Evolutionary conservation across 35 echinoderm and acorn worm species (phyloP).

Genomic region (Ophiothrix spiculata): DNA sequence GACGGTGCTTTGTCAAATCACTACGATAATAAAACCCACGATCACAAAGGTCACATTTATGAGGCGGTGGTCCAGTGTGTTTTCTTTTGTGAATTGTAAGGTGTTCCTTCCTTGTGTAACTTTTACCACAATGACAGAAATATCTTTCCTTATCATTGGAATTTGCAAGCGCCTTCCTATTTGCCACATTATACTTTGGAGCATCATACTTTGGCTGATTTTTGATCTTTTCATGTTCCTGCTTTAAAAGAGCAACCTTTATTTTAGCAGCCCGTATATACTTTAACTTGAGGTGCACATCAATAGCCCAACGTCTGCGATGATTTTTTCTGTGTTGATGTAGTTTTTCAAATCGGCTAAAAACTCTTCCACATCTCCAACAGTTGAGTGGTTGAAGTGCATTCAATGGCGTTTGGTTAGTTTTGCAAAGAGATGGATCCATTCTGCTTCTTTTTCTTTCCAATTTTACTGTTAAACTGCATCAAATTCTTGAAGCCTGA

Average conservation of each 20-base stretch:
- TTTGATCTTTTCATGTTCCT: neutral
- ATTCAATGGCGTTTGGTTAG: neutral
- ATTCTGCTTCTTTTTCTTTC: no score
- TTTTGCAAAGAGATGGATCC: neutral
- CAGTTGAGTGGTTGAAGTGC: neutral
- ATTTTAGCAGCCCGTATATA: neutral
- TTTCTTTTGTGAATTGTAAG: slow-evolving; percentile 35
- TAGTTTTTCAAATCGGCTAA: neutral
- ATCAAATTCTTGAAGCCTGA: no score
- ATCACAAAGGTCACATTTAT: slow-evolving; percentile 33
- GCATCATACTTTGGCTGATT: neutral
- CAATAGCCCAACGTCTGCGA: neutral
- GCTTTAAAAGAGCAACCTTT: neutral
- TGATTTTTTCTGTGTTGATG: neutral
- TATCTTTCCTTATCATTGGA: neutral
- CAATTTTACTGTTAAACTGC: no score
- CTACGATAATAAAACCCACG: slow-evolving; percentile 2
- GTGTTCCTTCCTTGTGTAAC: slow-evolving; percentile 11
- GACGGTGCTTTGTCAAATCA: slow-evolving; percentile 25
- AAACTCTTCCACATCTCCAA: neutral
- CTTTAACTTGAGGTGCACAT: neutral
- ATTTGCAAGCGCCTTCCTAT: neutral
- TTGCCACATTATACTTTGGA: neutral
- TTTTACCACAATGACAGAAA: slow-evolving; percentile 52
- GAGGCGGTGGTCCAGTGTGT: slow-evolving; percentile 26